phyloP scores from a whole-genome alignment of 1,140 invertebrate species.

The Hylaeus anthracinus region DNA sequence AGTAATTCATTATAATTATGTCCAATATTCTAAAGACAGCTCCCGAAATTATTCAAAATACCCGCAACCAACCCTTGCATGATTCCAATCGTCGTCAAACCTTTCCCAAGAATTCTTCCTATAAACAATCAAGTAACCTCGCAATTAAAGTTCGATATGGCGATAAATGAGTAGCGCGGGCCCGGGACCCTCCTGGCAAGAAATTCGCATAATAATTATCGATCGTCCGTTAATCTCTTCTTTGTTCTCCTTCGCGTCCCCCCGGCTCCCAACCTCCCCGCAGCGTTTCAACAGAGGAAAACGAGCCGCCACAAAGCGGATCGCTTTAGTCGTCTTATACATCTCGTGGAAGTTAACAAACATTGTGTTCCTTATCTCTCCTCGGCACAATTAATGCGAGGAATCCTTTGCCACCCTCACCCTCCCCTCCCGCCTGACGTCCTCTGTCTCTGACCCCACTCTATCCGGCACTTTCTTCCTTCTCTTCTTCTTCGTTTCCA shows the following conservation, averaged over 20 bases:
- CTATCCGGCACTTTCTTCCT: not conserved
- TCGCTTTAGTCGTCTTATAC: constrained; percentile 68
- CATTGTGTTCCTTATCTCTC: constrained; percentile 76
- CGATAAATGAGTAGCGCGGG: constrained; percentile 51
- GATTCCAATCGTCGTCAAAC: no score
- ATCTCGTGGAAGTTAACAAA: constrained; percentile 75
- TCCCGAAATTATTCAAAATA: no score
- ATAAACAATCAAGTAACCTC: constrained; percentile 26
- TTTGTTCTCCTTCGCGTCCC: constrained; percentile 62
- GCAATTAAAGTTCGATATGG: constrained; percentile 40
- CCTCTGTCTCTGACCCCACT: constrained; percentile 53
- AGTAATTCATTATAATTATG: no score
- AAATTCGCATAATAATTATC: constrained; percentile 71
- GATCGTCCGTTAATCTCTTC: constrained; percentile 70
- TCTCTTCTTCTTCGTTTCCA: constrained; percentile 47
- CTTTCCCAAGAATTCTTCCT: not conserved
- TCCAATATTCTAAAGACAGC: no score
- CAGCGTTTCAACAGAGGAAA: constrained; percentile 53
- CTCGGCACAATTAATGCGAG: constrained; percentile 76
- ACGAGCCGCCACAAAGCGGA: constrained; percentile 68
- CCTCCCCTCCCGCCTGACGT: constrained; percentile 29
- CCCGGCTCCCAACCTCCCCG: not conserved
- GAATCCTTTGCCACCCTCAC: constrained; percentile 71
- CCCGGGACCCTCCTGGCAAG: constrained; percentile 31
- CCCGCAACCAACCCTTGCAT: no score